Base-by-base conservation (phyloP, 2,797 vertebrate species). In the Microctenopoma stevenorrisi region DNA sequence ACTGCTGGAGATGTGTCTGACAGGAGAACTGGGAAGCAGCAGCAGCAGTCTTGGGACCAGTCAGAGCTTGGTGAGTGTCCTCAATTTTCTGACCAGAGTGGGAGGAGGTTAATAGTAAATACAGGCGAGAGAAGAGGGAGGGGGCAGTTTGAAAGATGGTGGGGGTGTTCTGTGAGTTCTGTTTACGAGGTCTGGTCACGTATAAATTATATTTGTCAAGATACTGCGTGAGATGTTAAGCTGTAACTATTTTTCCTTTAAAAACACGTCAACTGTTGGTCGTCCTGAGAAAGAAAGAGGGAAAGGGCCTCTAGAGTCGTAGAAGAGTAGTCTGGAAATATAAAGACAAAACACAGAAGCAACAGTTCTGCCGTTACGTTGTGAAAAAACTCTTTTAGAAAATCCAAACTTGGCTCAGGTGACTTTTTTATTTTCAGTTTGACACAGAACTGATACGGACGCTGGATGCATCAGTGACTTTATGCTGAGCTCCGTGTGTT, bases 31-130 rank as follows among this genome's bases (percentile, higher is more conserved):
- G 52, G 74, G 80, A 74, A 86, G 68, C 89, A 77, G 85, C 81
- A 68, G 47, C 61, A 53, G 64, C 68, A 72, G 81, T 74, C 63
- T 74, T 74, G 85, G 81, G 81, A 84, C 74, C 76, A 86, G 84
- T 86, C 86, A 76, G 84, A 87, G 79, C 72, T 74, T 57, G 93
- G 94, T 95, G 90, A 94, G 93, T 94, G 87, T 92, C 86, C 85
- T 91, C 78, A 84, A 84, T 87, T 91, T 90, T 90, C 80, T 91
- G 89, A 72, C 80, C 91, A 82, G 84, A 89, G 88, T 87, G 88
- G 90, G 89, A 90, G 88, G 88, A 85, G 85, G 87, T 81, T 86
- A 71, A 81, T 57, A 63, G 84, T 54, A 68, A 83, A 78, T 79
- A 75, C 76, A 74, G 72, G 66, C 65, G 72, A 67, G 72, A 57